A percentile compares a stretch with the other conserved stretches of the same genome.
phyloP scores from a whole-genome alignment of 2,113 vertebrate species.

The Micromys minutus region DNA sequence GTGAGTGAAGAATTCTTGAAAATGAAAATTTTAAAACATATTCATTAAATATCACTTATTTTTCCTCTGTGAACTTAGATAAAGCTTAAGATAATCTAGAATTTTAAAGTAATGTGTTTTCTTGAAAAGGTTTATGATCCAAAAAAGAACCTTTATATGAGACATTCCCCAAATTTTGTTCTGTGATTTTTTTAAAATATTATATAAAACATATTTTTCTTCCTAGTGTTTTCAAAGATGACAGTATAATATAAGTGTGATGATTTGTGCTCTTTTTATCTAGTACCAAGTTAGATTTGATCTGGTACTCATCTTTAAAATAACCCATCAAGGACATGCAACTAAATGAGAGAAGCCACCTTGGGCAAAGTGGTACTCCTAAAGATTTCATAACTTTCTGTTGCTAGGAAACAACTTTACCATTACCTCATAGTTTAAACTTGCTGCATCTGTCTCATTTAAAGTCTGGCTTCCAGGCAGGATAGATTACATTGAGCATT shows the following conservation, averaged over 20 bases:
- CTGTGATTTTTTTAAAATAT: conserved; percentile 1
- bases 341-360: conserved; percentile 71
- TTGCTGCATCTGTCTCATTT: conserved; percentile 85
- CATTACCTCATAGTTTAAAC: conserved; percentile 77
- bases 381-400: conserved; percentile 76
- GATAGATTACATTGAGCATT: conserved; percentile 76
- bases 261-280: conserved; percentile 57
- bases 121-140: not conserved
- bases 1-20: not conserved
- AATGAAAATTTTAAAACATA: not conserved
- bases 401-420: conserved; percentile 85
- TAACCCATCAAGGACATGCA: conserved; percentile 74
- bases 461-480: conserved; percentile 78
- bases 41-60: not conserved
- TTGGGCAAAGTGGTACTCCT: conserved; percentile 71
- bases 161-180: conserved; percentile 20
- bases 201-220: not conserved
- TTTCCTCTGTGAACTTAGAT: not conserved
- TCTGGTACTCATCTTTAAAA: conserved; percentile 63
- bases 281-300: conserved; percentile 67
- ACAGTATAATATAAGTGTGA: no score
- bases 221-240: conserved; percentile 37
- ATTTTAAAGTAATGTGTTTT: not conserved
- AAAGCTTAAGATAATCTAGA: not conserved
- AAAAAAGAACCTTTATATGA: not conserved